Evolutionary conservation across 2,113 vertebrate genomes (phyloP), one percentile per base, ranked within the genome.

Genomic region (Corythoichthys haematopterus): DNA sequence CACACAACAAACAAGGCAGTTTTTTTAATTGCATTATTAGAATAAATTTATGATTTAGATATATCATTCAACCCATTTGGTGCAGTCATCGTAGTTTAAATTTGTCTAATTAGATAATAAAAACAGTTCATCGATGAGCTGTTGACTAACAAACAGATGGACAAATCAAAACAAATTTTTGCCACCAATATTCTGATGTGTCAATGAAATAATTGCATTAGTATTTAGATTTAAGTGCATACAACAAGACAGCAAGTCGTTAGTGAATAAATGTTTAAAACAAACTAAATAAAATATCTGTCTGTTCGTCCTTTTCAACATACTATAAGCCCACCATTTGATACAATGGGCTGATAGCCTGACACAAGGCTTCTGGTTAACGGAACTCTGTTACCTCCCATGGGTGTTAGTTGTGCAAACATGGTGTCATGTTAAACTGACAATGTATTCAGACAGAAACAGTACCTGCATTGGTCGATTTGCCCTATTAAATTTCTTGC

Each of bases 311-410:
- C 20, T 28, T 28, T 28, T 28, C 20, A 28, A 69, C 80, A 74
- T 67, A 75, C 40, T 43, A 8, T 8, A 43, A 71, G 71, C 16
- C 37, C 14, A 50, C 65, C 82, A 81, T 83, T 81, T 87, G 84
- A 80, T 85, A 79, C 83, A 75, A 77, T 64, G 80, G 80, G 82
- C 77, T 28, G 20, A 28, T 28, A 28, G 20, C 20, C 20, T 28
- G 20, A 28, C 20, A 28, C 20, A 79, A 81, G 65, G 75, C 75
- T 86, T 78, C 83, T 57, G 67, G 69, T 59, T 81, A 67, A 62
- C 75, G 50, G 15, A 50, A 69, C 64, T 80, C 66, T 53, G 56
- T 43, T 65, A 43, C 64, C 65, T 61, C 77, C 71, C 66, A 12
- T 47, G 64, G 50, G 71, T 72, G 71, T 81, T 76, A 69, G 59